Evolutionary conservation across 2,113 vertebrate species (phyloP).

Genomic region (Lophotis ruficrista): DNA sequence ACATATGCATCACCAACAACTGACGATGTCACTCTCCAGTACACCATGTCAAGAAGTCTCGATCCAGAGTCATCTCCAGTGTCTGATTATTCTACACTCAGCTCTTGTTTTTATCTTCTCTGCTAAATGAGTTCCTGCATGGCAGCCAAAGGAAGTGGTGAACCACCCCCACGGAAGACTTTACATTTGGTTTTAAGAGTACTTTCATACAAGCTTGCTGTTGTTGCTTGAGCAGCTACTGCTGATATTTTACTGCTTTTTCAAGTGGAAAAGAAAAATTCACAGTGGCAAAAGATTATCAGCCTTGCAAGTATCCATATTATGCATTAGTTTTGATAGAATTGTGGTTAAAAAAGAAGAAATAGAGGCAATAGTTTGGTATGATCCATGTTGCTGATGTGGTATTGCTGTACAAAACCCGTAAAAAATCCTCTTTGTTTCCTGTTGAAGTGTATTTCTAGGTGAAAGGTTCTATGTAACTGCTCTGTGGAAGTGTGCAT

Average conservation of each 20-base stretch:
- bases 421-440: slow-evolving; percentile 24
- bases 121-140: slow-evolving; percentile 69
- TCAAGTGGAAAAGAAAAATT: slow-evolving; percentile 11
- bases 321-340: not conserved
- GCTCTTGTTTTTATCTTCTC: slow-evolving; percentile 67
- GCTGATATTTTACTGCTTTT: slow-evolving; percentile 54
- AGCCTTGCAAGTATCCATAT: slow-evolving; percentile 29
- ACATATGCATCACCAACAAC: not conserved
- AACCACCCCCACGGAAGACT: slow-evolving; percentile 66
- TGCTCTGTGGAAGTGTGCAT: not conserved
- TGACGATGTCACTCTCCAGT: not conserved
- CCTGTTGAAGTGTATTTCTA: slow-evolving; percentile 21
- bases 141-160: slow-evolving; percentile 66
- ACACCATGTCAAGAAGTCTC: not conserved
- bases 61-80: not conserved
- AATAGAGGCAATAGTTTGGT: not conserved
- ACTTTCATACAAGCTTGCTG: slow-evolving; percentile 46
- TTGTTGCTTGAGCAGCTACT: slow-evolving; percentile 55
- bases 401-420: not conserved
- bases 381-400: not conserved
- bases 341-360: slow-evolving; percentile 33
- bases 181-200: slow-evolving; percentile 65
- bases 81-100: slow-evolving; percentile 26
- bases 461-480: slow-evolving; percentile 10
- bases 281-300: slow-evolving; percentile 1